Evolutionary conservation across 2,888 invertebrate genomes (phyloP), one percentile per base, ranked within the genome.

Genomic region (Coremacera marginata): DNA sequence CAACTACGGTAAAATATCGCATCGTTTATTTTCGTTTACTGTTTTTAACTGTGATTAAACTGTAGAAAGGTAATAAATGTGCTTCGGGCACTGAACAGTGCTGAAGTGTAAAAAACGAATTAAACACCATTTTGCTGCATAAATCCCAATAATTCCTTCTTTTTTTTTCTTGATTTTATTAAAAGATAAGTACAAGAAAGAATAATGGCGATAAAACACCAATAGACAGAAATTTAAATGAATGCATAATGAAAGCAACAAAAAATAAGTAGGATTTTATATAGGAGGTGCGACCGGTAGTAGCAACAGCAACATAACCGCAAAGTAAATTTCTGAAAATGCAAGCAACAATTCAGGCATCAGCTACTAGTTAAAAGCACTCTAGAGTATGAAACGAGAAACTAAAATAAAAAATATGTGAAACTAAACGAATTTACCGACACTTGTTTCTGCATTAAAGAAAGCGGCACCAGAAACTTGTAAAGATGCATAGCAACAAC

Each of bases 361-460:
- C 49, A 19, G 22, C 63, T 3, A n/a, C 27, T 60, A 60, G 27
- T 14, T 25, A 68, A 68, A 22, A 63, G 63, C 34, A 34, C 34
- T 34, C 8, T 5, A 63, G 63, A 34, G 63, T 34, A 63, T 63
- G 63, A 25, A 25, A 63, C 27, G 22, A 25, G 51, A 68, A 49
- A 68, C 0, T 11, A 68, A 68, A 68, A 44, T n/a, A 44, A 44
- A 5, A 44, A 7, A 11, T 11, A 16, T n/a, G n/a, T n/a, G n/a
- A 9, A 44, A 67, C 19, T 9, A 37, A 22, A 49, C 68, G 51
- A 68, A 25, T 49, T 14, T 5, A 51, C 14, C 16, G 31, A 49
- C 68, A 68, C 49, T 68, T 68, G 49, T 51, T 68, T 68, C 51
- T 51, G 68, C 68, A 51, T 25, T 68, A 51, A 5, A 55, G 55